phyloP scores from a whole-genome alignment of 37 sponge, comb jelly and placozoan species.

The Hormiphora californensis region DNA sequence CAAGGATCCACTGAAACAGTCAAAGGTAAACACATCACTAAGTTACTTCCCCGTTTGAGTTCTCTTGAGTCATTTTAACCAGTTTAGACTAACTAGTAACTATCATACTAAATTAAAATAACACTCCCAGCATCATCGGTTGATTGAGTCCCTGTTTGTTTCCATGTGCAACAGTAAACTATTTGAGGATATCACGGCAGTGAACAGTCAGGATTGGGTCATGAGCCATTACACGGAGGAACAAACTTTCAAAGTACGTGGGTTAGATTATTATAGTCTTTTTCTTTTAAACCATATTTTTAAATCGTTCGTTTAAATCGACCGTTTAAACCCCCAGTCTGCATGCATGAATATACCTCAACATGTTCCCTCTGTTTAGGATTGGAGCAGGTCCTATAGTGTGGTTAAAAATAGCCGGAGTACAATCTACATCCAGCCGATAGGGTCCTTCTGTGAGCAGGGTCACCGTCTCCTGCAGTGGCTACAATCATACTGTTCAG shows the following conservation, averaged over 20 bases:
- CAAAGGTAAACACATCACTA: too few relatives aligned
- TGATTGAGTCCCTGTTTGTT: slow-evolving; percentile 35
- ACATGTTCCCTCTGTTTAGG: not conserved
- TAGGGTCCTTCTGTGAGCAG: slow-evolving; percentile 22
- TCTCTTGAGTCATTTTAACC: too few relatives aligned
- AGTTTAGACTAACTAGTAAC: too few relatives aligned
- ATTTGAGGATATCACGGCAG: slow-evolving; percentile 2
- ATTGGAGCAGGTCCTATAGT: slow-evolving; percentile 34
- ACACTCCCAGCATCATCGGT: slow-evolving; percentile 25
- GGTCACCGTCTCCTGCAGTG: slow-evolving; percentile 15
- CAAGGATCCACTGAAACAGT: too few relatives aligned
- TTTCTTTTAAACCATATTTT: too few relatives aligned
- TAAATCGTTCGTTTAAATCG: too few relatives aligned
- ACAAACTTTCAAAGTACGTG: slow-evolving; percentile 27
- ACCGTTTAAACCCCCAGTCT: too few relatives aligned
- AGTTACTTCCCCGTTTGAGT: too few relatives aligned
- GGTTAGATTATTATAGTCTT: too few relatives aligned
- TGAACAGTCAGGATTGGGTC: slow-evolving; percentile 2
- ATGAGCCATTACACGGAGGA: slow-evolving; percentile 28
- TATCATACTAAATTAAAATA: too few relatives aligned
- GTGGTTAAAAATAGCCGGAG: slow-evolving; percentile 23
- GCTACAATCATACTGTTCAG: slow-evolving; percentile 47
- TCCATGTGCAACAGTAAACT: slow-evolving; percentile 56
- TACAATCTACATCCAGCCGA: slow-evolving; percentile 33
- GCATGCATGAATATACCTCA: not conserved